These are phyloP conservation scores for Monopterus albus DNA, from an alignment of 2,113 vertebrate genomes.

Conservation along the genomic window DNA sequence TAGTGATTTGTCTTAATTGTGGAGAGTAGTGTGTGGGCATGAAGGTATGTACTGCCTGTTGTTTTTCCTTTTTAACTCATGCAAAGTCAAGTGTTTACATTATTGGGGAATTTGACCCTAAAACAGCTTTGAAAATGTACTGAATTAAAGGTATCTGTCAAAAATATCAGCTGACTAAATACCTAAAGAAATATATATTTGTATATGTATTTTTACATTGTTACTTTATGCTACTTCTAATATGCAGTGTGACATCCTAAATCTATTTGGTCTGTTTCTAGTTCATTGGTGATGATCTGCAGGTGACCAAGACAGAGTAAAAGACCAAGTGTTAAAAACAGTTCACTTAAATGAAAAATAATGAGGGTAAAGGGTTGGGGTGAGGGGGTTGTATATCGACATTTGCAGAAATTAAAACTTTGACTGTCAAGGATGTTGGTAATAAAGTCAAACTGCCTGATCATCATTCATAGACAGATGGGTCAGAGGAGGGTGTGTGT, in stretches of 20 bases:
- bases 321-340: too few relatives aligned
- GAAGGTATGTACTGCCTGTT: neutral
- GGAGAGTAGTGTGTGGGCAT: neutral
- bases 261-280: neutral
- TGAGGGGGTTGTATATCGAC: slow-evolving; percentile 12
- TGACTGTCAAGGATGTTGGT: slow-evolving; percentile 24
- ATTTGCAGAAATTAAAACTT: slow-evolving; percentile 15
- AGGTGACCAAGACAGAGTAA: slow-evolving; percentile 70
- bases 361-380: slow-evolving; percentile 22
- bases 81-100: too few relatives aligned
- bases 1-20: slow-evolving; percentile 21
- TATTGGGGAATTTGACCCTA: too few relatives aligned
- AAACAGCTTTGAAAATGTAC: too few relatives aligned
- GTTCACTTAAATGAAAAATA: slow-evolving; percentile 27
- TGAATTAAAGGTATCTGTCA: too few relatives aligned
- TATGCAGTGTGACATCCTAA: neutral
- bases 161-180: too few relatives aligned
- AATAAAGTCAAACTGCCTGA: slow-evolving; percentile 13
- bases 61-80: too few relatives aligned
- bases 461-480: neutral
- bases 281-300: slow-evolving; percentile 2
- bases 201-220: neutral
- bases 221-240: neutral
- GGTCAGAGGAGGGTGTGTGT: neutral
- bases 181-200: neutral